A percentile compares a stretch with the other conserved stretches of the same genome.
These are phyloP conservation scores for Lateolabrax maculatus DNA, from an alignment of 2,797 vertebrate genomes.

Conservation along the genomic window DNA sequence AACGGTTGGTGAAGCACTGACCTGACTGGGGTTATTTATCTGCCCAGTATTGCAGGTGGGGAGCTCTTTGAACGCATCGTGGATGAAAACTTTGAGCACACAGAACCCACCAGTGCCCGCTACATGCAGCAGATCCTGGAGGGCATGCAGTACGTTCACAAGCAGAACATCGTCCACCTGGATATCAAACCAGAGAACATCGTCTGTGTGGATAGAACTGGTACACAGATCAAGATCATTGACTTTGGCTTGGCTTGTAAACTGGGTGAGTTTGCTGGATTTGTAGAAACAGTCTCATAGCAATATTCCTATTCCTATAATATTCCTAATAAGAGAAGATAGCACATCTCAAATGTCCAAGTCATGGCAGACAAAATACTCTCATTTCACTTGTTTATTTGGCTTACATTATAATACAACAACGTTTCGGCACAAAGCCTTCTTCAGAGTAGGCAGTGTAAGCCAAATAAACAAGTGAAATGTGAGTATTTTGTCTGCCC, in stretches of 20 bases:
- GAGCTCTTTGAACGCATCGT: slow-evolving; percentile 92
- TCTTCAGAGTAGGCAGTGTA: no score
- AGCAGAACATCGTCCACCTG: slow-evolving; percentile 87
- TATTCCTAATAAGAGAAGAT: no score
- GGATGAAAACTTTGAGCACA: slow-evolving; percentile 90
- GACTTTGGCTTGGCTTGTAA: slow-evolving; percentile 90
- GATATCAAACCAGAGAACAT: slow-evolving; percentile 95
- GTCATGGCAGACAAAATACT: no score
- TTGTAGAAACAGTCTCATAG: background rate
- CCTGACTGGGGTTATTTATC: background rate
- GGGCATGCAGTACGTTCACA: slow-evolving; percentile 89
- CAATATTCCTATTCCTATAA: no score
- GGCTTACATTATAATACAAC: no score
- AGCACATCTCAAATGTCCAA: no score
- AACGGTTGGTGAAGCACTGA: background rate
- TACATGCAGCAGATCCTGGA: slow-evolving; percentile 92
- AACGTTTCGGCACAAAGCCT: no score
- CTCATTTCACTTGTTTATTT: no score
- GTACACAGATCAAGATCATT: slow-evolving; percentile 89
- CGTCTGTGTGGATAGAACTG: slow-evolving; percentile 85
- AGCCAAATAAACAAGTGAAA: no score
- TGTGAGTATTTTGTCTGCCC: no score
- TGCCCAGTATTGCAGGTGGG: slow-evolving; percentile 88
- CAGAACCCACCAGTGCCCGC: slow-evolving; percentile 87
- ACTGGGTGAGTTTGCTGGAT: slow-evolving; percentile 82